Evolutionary conservation across 1,140 invertebrate species (phyloP), one percentile per base, ranked within the genome.

Genomic region (Heterodera carotae): DNA sequence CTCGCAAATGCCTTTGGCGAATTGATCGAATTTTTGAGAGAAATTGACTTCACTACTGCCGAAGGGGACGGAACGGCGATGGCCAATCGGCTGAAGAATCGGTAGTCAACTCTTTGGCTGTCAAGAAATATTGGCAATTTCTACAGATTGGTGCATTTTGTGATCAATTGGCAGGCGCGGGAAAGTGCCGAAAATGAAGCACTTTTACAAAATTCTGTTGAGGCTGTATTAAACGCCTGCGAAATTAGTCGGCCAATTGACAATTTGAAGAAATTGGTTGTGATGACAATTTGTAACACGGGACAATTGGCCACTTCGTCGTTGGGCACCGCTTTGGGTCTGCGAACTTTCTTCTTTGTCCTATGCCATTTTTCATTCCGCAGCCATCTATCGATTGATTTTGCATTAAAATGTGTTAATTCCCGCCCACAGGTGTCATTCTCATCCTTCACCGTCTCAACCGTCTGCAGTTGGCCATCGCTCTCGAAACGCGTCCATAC

Each of bases 211-310:
- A 92, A 78, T 90, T 91, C 90, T 95, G 95, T 67, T 93, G 12
- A 22, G 27, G 76, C 93, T 39, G 90, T 92, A 72, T 90, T 92
- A 80, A 94, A 97, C 83, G 83, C 94, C 6, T 43, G 39, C n/a
- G n/a, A 89, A 43, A 43, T 8, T 71, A 34, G 75, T 69, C 72
- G 36, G 68, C 79, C 5, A 78, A 82, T 29, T n/a, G 84, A 71
- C 22, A 34, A 80, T 81, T 10, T 91, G 92, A 82, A 89, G 89
- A 69, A 83, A 33, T 90, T 94, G 0, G 90, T 91, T 69, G 89
- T 99, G 22, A 88, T 99, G 1, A 99, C 97, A 3, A 95, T 98
- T 88, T 99, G 97, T 87, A 99, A 99, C 88, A 99, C 97, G 15
- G 97, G 97, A 0, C 95, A 94, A 8, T 89, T 99, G 79, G 97